phyloP scores from a whole-genome alignment of 2,888 invertebrate genomes.

The Galerucella calmariensis region DNA sequence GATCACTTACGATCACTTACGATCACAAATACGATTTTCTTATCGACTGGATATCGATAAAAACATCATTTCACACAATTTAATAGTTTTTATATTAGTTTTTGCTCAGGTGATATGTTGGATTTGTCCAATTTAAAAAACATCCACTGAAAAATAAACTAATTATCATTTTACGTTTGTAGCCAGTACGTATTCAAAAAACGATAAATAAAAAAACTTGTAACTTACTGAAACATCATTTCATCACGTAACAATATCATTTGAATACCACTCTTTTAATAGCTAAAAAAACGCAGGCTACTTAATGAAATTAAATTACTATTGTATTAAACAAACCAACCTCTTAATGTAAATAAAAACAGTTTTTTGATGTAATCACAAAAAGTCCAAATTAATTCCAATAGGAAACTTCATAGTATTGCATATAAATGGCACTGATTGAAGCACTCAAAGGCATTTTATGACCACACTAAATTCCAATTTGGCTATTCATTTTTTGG shows the following conservation, averaged over 20 bases:
- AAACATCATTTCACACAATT: too few relatives aligned
- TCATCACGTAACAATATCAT: slow-evolving; percentile 27
- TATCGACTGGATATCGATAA: too few relatives aligned
- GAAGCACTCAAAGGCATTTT: too few relatives aligned
- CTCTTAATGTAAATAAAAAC: slow-evolving; percentile 25
- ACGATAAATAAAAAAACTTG: neutral
- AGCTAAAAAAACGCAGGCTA: slow-evolving; percentile 19
- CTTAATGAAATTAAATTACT: slow-evolving; percentile 38
- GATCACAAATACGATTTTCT: too few relatives aligned
- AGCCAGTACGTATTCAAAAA: neutral
- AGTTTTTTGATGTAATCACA: slow-evolving; percentile 31
- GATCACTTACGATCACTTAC: too few relatives aligned
- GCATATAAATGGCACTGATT: too few relatives aligned
- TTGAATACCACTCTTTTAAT: slow-evolving; percentile 11
- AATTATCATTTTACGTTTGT: neutral
- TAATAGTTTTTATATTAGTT: too few relatives aligned
- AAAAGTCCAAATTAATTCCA: neutral
- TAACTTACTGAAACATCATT: slow-evolving; percentile 18
- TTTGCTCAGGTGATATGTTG: too few relatives aligned
- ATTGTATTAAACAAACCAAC: slow-evolving; percentile 29
- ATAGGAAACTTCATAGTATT: too few relatives aligned
- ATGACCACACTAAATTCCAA: too few relatives aligned
- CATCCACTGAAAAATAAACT: neutral
- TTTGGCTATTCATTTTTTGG: too few relatives aligned
- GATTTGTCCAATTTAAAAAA: too few relatives aligned